phyloP scores from a whole-genome alignment of 2,797 vertebrate genomes.

The Premnoplex brunnescens region DNA sequence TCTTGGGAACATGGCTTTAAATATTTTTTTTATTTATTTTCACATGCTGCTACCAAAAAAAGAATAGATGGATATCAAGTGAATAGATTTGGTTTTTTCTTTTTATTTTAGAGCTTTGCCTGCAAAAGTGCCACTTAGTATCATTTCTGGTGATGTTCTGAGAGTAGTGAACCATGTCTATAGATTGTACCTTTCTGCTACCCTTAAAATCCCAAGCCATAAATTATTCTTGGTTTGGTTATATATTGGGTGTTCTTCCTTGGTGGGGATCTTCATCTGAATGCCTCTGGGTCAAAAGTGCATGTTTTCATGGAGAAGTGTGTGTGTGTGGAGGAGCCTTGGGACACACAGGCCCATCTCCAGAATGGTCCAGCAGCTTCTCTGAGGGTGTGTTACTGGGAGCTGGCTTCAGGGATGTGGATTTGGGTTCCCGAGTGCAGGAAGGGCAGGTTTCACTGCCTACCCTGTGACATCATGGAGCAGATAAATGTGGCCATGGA shows the following conservation, averaged over 20 bases:
- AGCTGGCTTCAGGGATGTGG: not conserved
- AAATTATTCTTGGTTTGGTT: not conserved
- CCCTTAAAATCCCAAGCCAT: not conserved
- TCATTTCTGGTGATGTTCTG: accelerated
- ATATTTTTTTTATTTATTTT: not conserved
- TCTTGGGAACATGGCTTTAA: not conserved
- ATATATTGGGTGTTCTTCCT: accelerated
- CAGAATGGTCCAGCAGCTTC: not conserved
- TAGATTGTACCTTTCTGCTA: not conserved
- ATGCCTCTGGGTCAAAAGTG: accelerated
- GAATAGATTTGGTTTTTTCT: not conserved
- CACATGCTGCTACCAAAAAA: not conserved
- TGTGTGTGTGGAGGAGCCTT: not conserved
- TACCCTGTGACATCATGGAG: accelerated
- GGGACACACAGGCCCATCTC: accelerated
- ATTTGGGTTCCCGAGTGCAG: not conserved
- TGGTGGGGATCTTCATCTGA: not conserved
- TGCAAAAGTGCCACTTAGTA: not conserved
- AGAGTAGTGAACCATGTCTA: not conserved
- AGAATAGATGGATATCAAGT: not conserved
- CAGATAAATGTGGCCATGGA: constrained; percentile 28
- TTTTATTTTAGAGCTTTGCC: not conserved
- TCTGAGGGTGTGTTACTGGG: accelerated
- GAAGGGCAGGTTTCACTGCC: not conserved
- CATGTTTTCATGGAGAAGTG: not conserved